Evolutionary conservation across 2,797 vertebrate species (phyloP), one percentile per base, ranked within the genome.

Genomic region (Lateolabrax maculatus): DNA sequence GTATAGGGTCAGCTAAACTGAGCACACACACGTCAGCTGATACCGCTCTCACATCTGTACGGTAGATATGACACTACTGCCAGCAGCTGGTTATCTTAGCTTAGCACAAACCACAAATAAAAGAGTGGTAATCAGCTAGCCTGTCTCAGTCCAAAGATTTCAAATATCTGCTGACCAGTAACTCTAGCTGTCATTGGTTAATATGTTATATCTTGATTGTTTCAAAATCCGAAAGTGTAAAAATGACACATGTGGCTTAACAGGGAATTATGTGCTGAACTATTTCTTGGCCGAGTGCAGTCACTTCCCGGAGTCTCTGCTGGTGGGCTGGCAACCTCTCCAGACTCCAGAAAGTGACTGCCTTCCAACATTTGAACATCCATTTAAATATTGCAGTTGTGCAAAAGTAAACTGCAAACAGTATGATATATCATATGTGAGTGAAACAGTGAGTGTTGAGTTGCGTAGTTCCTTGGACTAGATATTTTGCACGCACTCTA

Each of bases 371-470:
- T 69, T 63, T 63, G 39, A 25, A 69, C 27, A 53, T 61, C 25
- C 5, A 19, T 71, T 56, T 15, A 72, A 72, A 62, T 46, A 66
- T 15, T 31, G 36, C 43, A 69, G 43, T 15, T 53, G 39, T 15
- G 12, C 23, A 55, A 66, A 39, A 16, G 62, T 23, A 46, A 76
- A 58, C 61, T 78, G 7, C 23, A 39, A 37, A 52, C 18, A 46
- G 8, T 4, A 21, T 56, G 13, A 46, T 44, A 25, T n/a, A 46
- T 23, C 21, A n/a, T n/a, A n/a, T n/a, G n/a, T n/a, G n/a, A n/a
- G n/a, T n/a, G n/a, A n/a, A n/a, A n/a, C n/a, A n/a, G n/a, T n/a
- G n/a, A n/a, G n/a, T n/a, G n/a, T n/a, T n/a, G n/a, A n/a, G n/a
- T n/a, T n/a, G n/a, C n/a, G n/a, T 25, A 12, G 4, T 58, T 39